phyloP scores from a whole-genome alignment of 53 echinoderm and acorn worm genomes.

The Henricia sp. region DNA sequence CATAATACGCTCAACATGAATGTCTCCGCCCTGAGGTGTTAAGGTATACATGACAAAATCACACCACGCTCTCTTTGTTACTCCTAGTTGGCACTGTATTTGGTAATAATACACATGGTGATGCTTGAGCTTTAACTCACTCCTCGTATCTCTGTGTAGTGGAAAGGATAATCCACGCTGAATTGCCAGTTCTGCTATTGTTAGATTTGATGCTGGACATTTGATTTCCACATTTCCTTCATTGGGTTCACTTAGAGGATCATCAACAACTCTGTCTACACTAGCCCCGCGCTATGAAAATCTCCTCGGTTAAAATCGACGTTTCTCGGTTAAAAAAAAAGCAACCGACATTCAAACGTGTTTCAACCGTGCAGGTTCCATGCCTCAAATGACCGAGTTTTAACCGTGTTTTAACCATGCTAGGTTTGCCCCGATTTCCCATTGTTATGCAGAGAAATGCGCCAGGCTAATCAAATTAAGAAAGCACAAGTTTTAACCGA shows the following conservation, averaged over 20 bases:
- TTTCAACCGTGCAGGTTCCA: no score
- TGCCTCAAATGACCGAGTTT: no score
- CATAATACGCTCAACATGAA: neutral
- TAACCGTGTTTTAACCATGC: no score
- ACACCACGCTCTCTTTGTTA: constrained; percentile 19
- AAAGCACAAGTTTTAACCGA: no score
- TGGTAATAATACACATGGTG: constrained; percentile 9
- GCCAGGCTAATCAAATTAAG: no score
- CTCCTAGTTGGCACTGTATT: neutral
- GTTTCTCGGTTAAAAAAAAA: no score
- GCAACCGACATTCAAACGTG: no score
- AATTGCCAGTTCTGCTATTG: neutral
- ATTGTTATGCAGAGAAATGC: no score
- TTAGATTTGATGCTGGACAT: neutral
- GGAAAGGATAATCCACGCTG: constrained; percentile 8
- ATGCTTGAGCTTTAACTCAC: neutral
- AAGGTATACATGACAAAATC: neutral
- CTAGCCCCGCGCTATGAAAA: no score
- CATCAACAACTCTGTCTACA: constrained; percentile 2
- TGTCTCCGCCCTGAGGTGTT: neutral
- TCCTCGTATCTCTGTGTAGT: neutral
- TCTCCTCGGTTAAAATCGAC: no score
- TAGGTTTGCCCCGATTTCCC: no score
- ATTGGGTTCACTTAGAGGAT: neutral
- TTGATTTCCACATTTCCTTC: constrained; percentile 2